These are phyloP conservation scores for Ectobius pallidus DNA, from an alignment of 2,888 invertebrate species.

Conservation along the genomic window DNA sequence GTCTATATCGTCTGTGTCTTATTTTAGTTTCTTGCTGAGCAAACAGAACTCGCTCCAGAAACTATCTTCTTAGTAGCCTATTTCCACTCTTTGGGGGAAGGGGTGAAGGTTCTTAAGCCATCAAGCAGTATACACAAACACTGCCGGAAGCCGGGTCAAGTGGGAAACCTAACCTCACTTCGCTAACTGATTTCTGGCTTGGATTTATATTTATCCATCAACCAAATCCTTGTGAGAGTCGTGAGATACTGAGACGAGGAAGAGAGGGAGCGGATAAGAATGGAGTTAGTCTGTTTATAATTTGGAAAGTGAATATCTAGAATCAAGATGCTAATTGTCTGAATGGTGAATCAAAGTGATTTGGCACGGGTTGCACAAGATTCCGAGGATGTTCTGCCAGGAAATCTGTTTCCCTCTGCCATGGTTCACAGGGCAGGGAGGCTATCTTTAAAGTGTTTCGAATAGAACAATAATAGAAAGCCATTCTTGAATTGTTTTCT, in stretches of 20 bases:
- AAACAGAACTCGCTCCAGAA: too few relatives aligned
- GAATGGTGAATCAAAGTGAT: constrained; percentile 20
- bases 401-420: neutral
- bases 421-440: neutral
- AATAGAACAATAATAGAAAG: neutral
- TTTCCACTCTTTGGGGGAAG: too few relatives aligned
- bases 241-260: neutral
- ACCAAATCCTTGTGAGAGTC: too few relatives aligned
- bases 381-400: neutral
- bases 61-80: too few relatives aligned
- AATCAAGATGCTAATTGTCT: neutral
- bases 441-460: neutral
- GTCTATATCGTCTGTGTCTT: too few relatives aligned
- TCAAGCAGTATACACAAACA: too few relatives aligned
- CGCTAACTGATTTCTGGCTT: too few relatives aligned
- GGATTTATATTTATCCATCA: neutral
- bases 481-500: constrained; percentile 10
- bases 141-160: neutral
- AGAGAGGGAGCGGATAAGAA: neutral
- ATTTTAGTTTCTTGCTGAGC: too few relatives aligned
- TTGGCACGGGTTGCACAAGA: constrained; percentile 11
- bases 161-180: too few relatives aligned
- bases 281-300: neutral
- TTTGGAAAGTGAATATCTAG: neutral
- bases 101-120: too few relatives aligned